Base-by-base conservation (phyloP, 1,140 invertebrate genomes). In the Aethina tumida region DNA sequence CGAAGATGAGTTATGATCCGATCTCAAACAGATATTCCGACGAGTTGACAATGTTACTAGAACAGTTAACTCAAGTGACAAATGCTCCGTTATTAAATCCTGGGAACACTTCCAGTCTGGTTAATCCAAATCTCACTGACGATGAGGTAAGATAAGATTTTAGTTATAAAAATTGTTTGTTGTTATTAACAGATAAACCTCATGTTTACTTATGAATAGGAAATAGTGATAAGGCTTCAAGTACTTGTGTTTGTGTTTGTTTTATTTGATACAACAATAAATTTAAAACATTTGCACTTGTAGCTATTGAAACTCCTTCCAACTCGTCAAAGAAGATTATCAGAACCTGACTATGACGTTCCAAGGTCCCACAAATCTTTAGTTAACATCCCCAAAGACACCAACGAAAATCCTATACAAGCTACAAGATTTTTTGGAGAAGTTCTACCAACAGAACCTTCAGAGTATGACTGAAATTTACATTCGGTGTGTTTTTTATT, bases 341-440 rank as follows among this genome's bases (percentile, higher is more conserved):
- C 60, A 19, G 64, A 66, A 26, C 62, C 64, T 7, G 62, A 65
- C 28, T 66, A 66, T 43, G 64, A 66, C 38, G 45, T 66, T 28
- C 64, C 64, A 5, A 49, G 63, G 21, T 58, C 63, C 3, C 63
- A 64, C 32, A 43, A 43, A 13, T 58, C 59, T 9, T 41, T 62
- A 13, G 37, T 47, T 18, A 43, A 50, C 5, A 12, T 47, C 10
- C 45, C 41, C 18, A 46, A 42, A 39, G 29, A 37, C 14, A 16
- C 34, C 9, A 20, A 31, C 2, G 48, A 56, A 7, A 41, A 50
- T 22, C 41, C 37, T 21, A 41, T 58, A 6, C 35, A 44, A 18
- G 50, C 48, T 1, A 59, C 55, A 1, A 45, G 52, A 35, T 61
- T 61, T 35, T 58, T 61, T 30, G 57, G 57, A 12, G 53, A 52